Base-by-base conservation (phyloP, 2,797 vertebrate genomes). In the Pseudochromis fuscus region DNA sequence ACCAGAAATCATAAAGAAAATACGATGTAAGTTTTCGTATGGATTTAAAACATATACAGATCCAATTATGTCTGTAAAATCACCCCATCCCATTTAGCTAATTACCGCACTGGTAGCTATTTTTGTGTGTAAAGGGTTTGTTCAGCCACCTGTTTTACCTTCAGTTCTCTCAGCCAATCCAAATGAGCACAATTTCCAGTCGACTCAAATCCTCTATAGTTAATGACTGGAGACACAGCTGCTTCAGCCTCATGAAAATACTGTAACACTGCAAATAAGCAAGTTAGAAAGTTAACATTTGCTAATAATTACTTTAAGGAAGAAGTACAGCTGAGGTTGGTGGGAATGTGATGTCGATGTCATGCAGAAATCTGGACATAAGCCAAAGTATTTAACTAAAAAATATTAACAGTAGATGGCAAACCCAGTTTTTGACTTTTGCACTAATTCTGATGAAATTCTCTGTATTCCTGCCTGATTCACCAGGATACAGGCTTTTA, bases 131-230 rank as follows among this genome's bases (percentile, higher is more conserved):
- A 59, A 56, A 52, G 40, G 13, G 7, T 5, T 16, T 23, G 5
- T 52, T 68, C 2, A 56, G 28, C 40, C 28, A 27, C n/a, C 45
- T 60, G 15, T 52, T 78, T 78, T 21, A n/a, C 45, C 28, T 69
- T 25, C 19, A 30, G 51, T 38, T n/a, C 24, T 45, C 30, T 51
- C 40, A 1, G 31, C 49, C 55, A 55, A 64, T 65, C 13, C 31
- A 52, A 61, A 44, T 28, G 27, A 40, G 44, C 23, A 23, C 11
- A 46, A 59, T 42, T 51, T 45, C 49, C 51, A 66, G 37, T 38
- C n/a, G 37, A 25, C 48, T 40, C 33, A 51, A 4, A 1, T 4
- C 16, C 23, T 11, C n/a, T n/a, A n/a, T n/a, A n/a, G n/a, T 44
- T 7, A 28, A 37, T 37, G n/a, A 58, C 12, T 56, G 10, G 2